Evolutionary conservation across 2,888 invertebrate genomes (phyloP).

Genomic region (Portevinia maculata): DNA sequence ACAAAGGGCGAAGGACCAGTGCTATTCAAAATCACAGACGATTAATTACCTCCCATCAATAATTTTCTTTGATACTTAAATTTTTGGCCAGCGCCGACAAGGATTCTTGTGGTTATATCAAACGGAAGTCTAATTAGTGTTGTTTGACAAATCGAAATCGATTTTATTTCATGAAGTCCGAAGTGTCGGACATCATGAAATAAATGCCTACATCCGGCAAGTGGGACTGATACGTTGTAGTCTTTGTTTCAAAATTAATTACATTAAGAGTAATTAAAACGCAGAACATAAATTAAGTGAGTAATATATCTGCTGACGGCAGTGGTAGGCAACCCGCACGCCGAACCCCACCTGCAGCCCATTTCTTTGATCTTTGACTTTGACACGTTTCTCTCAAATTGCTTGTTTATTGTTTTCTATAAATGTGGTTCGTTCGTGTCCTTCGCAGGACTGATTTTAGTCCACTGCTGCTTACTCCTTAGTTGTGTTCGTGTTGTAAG

Average conservation of each 20-base stretch:
- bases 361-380: constrained; percentile 25
- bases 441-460: constrained; percentile 10
- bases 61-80: constrained; percentile 53
- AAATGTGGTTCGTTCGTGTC: constrained; percentile 25
- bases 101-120: constrained; percentile 28
- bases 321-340: neutral
- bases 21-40: constrained; percentile 39
- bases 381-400: constrained; percentile 22
- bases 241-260: constrained; percentile 61
- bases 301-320: constrained; percentile 2
- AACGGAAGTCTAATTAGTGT: constrained; percentile 49
- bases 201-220: too few relatives aligned
- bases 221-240: neutral
- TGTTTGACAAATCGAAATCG: constrained; percentile 61
- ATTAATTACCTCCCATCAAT: constrained; percentile 66
- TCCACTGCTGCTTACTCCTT: neutral
- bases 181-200: too few relatives aligned
- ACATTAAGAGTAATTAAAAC: constrained; percentile 47
- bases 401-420: constrained; percentile 9
- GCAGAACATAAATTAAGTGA: constrained; percentile 37
- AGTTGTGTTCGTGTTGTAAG: constrained; percentile 10
- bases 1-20: constrained; percentile 10
- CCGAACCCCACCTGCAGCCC: neutral
- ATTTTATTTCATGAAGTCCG: constrained; percentile 21
- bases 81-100: constrained; percentile 16